Evolutionary conservation across 1,140 invertebrate genomes (phyloP).

Genomic region (Trialeurodes vaporariorum): DNA sequence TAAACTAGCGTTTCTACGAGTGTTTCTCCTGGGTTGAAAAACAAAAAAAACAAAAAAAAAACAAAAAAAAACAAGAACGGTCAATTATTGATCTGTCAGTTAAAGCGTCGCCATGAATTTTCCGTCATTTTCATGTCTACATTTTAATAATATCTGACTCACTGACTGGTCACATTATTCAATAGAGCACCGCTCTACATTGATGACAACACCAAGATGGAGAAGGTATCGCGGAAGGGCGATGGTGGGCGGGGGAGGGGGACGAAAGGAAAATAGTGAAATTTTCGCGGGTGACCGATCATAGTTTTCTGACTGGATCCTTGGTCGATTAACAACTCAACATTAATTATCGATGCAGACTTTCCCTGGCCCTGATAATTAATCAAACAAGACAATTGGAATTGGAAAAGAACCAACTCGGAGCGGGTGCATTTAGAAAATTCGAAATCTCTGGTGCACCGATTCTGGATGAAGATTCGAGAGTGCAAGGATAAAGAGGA

Average conservation of each 20-base stretch:
- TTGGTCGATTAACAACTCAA: neutral
- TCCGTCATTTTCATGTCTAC: too few species aligned
- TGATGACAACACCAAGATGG: too few species aligned
- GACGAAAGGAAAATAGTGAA: neutral
- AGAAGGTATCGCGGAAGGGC: too few species aligned
- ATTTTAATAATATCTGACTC: too few species aligned
- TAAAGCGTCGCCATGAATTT: too few species aligned
- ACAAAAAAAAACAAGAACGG: too few species aligned
- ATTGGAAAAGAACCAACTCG: neutral
- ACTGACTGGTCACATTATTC: too few species aligned
- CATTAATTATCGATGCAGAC: neutral
- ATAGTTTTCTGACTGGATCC: neutral
- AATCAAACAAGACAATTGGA: neutral
- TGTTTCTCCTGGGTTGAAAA: too few species aligned
- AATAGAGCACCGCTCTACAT: too few species aligned
- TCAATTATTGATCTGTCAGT: too few species aligned
- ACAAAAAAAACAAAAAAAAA: too few species aligned
- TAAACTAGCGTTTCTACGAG: too few species aligned
- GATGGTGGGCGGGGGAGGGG: neutral
- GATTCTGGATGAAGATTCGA: neutral
- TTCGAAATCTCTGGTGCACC: neutral
- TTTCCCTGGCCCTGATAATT: neutral
- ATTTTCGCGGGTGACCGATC: neutral
- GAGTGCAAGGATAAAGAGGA: neutral
- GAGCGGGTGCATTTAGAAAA: neutral